Evolutionary conservation across 2,797 vertebrate genomes (phyloP).

Genomic region (Odontamblyopus lacepedii): DNA sequence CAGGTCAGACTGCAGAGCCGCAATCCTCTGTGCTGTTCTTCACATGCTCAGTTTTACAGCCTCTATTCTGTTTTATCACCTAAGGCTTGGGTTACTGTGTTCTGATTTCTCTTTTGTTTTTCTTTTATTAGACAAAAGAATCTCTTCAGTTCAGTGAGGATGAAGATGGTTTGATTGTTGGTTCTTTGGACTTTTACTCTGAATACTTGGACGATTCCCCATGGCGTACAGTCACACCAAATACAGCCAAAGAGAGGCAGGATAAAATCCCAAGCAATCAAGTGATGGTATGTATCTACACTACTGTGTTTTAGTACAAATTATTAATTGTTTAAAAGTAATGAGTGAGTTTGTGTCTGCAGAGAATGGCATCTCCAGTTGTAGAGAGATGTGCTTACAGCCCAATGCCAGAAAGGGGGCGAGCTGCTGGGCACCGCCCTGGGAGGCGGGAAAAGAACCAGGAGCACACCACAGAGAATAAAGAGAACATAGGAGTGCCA

Average conservation of each 20-base stretch:
- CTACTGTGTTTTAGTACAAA: neutral
- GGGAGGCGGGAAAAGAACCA: constrained; percentile 56
- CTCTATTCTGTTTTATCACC: neutral
- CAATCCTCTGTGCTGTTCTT: constrained; percentile 18
- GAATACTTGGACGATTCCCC: constrained; percentile 74
- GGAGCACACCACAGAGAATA: constrained; percentile 75
- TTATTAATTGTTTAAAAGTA: neutral
- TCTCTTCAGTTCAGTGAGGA: constrained; percentile 70
- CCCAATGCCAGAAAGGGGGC: constrained; percentile 50
- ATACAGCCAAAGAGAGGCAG: constrained; percentile 50
- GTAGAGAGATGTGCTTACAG: constrained; percentile 44
- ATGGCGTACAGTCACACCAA: constrained; percentile 48
- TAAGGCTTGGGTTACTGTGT: neutral
- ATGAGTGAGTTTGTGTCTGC: neutral
- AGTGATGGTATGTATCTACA: constrained; percentile 39
- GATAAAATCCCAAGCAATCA: constrained; percentile 42
- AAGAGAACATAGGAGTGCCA: constrained; percentile 81
- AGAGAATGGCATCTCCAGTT: constrained; percentile 66
- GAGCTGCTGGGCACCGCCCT: constrained; percentile 24
- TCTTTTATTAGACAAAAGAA: constrained; percentile 63
- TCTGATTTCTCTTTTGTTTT: neutral
- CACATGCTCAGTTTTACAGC: neutral
- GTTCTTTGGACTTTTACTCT: constrained; percentile 74
- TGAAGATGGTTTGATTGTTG: constrained; percentile 62
- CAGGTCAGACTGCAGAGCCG: constrained; percentile 70